Evolutionary conservation across 2,797 vertebrate genomes (phyloP).

Genomic region (Sebastes ruberrimus): DNA sequence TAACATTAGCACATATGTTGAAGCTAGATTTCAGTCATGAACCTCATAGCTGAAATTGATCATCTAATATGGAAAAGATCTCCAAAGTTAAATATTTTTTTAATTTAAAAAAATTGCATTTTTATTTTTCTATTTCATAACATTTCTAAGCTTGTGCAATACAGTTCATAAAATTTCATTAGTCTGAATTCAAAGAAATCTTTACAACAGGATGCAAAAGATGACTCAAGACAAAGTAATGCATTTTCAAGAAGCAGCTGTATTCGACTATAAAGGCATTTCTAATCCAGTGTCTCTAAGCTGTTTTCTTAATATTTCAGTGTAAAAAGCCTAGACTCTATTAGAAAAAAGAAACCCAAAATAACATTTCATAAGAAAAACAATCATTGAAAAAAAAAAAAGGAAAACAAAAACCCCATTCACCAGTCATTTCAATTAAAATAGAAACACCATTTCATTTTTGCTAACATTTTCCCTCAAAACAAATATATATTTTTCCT

Average conservation of each 20-base stretch:
- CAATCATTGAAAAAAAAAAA: conserved; percentile 68
- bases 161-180: background rate
- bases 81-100: background rate
- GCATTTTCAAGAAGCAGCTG: conserved; percentile 85
- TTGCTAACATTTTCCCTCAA: conserved; percentile 82
- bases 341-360: conserved; percentile 82
- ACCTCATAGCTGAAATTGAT: background rate
- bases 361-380: conserved; percentile 79
- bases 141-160: background rate
- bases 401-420: conserved; percentile 77
- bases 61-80: background rate
- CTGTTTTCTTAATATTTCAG: conserved; percentile 85
- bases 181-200: background rate
- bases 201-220: conserved; percentile 37
- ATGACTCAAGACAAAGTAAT: conserved; percentile 68
- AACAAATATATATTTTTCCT: conserved; percentile 82
- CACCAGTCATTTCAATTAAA: conserved; percentile 86
- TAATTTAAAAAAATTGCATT: background rate
- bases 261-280: conserved; percentile 87
- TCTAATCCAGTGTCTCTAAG: conserved; percentile 88
- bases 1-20: background rate
- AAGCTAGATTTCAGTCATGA: background rate
- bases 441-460: conserved; percentile 82
- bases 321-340: conserved; percentile 87
- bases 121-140: background rate